A percentile compares a stretch with the other conserved stretches of the same genome.
Conservation (phyloP, 1,140 invertebrate genomes). For the Spodoptera litura region DNA sequence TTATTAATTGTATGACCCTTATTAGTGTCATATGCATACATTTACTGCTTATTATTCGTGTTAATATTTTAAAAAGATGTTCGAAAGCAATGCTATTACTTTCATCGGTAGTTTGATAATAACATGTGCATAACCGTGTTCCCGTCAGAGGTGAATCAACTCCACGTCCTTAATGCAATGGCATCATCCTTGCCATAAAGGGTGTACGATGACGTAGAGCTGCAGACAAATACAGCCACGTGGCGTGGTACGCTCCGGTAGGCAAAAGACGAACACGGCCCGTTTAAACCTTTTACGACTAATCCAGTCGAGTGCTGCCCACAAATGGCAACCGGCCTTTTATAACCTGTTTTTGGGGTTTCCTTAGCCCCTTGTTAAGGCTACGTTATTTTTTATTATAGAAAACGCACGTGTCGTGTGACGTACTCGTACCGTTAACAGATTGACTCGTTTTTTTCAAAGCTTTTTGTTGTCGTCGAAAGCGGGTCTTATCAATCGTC, state of each 20-base stretch:
- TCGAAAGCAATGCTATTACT: background rate
- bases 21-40: conserved; percentile 35
- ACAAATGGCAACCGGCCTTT: conserved; percentile 83
- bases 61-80: conserved; percentile 11
- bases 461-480: conserved; percentile 40
- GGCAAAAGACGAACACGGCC: conserved; percentile 75
- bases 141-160: conserved; percentile 58
- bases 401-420: conserved; percentile 45
- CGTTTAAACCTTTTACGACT: conserved; percentile 84
- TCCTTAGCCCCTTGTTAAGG: conserved; percentile 69
- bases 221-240: conserved; percentile 74
- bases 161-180: conserved; percentile 69
- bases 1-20: conserved; percentile 47
- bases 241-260: conserved; percentile 67
- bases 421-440: conserved; percentile 42
- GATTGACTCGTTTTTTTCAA: conserved; percentile 30
- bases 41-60: background rate
- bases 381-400: conserved; percentile 52
- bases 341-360: conserved; percentile 85
- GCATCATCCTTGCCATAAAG: conserved; percentile 70
- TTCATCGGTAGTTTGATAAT: conserved; percentile 13
- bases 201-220: conserved; percentile 69
- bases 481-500: conserved; percentile 26
- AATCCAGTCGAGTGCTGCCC: conserved; percentile 79
- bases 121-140: conserved; percentile 32